phyloP scores from a whole-genome alignment of 2,113 vertebrate species.

The Gorsachius goisagi region DNA sequence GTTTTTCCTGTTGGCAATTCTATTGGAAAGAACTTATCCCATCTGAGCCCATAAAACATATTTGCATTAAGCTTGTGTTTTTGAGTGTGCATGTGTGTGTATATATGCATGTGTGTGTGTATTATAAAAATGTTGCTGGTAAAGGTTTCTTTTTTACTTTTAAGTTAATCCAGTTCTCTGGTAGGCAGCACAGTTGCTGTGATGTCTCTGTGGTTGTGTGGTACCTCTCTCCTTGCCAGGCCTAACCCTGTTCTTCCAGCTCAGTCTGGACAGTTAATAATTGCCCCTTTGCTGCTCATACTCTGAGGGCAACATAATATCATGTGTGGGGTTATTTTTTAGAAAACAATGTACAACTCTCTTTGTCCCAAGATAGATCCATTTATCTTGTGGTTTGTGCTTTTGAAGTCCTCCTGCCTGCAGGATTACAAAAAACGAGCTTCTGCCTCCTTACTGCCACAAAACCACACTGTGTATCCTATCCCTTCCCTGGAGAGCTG shows the following conservation, averaged over 20 bases:
- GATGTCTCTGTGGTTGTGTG: constrained; percentile 44
- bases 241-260: constrained; percentile 16
- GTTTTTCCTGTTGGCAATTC: not conserved
- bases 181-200: constrained; percentile 17
- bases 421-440: constrained; percentile 32
- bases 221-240: constrained; percentile 7
- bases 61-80: not conserved
- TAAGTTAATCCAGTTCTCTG: constrained; percentile 36
- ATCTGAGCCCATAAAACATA: not conserved
- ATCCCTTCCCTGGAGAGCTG: constrained; percentile 33
- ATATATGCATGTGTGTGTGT: fast-evolving
- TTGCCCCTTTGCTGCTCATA: constrained; percentile 41
- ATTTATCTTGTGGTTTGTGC: constrained; percentile 61
- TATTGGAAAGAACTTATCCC: not conserved
- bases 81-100: not conserved
- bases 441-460: constrained; percentile 54
- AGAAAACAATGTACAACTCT: not conserved
- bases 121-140: not conserved
- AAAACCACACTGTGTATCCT: constrained; percentile 37
- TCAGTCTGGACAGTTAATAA: constrained; percentile 53
- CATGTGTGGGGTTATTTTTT: constrained; percentile 47
- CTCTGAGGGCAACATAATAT: constrained; percentile 43
- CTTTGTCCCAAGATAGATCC: constrained; percentile 57
- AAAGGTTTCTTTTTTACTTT: not conserved
- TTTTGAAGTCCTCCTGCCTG: constrained; percentile 57